Evolutionary conservation across 1,140 invertebrate species (phyloP).

Genomic region (Hyles vespertilio): DNA sequence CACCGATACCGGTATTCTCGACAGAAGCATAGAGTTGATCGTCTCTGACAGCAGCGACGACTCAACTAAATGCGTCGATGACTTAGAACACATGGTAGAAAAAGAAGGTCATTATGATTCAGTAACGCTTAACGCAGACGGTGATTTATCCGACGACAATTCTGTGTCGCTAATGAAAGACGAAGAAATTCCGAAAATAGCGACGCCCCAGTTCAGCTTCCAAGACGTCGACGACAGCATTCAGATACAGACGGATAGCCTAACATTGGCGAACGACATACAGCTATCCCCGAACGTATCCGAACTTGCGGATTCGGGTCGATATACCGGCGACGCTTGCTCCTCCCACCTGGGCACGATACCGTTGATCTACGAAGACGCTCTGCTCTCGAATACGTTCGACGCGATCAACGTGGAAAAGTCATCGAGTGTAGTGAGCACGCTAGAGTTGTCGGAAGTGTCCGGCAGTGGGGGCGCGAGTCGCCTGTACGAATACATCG

Average conservation of each 20-base stretch:
- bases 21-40: slow-evolving; percentile 52
- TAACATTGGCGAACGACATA: slow-evolving; percentile 30
- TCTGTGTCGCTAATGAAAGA: slow-evolving; percentile 39
- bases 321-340: slow-evolving; percentile 57
- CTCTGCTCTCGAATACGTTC: slow-evolving; percentile 55
- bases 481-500: slow-evolving; percentile 55
- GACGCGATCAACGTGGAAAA: slow-evolving; percentile 50
- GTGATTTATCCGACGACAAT: slow-evolving; percentile 57
- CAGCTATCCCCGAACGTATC: slow-evolving; percentile 51
- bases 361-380: slow-evolving; percentile 46
- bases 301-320: slow-evolving; percentile 58
- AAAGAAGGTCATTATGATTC: slow-evolving; percentile 47
- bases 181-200: slow-evolving; percentile 17
- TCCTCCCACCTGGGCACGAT: slow-evolving; percentile 53
- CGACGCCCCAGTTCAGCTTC: slow-evolving; percentile 18
- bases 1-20: slow-evolving; percentile 50
- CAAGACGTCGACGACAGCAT: slow-evolving; percentile 22
- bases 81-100: slow-evolving; percentile 45
- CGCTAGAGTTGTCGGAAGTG: slow-evolving; percentile 32
- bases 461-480: slow-evolving; percentile 13
- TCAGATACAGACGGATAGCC: slow-evolving; percentile 23
- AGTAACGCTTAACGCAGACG: slow-evolving; percentile 59
- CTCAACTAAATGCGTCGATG: slow-evolving; percentile 62
- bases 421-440: slow-evolving; percentile 26
- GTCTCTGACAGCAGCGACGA: slow-evolving; percentile 57